Conservation (phyloP, 2,888 invertebrate genomes). For the Syrista parreyssii region DNA sequence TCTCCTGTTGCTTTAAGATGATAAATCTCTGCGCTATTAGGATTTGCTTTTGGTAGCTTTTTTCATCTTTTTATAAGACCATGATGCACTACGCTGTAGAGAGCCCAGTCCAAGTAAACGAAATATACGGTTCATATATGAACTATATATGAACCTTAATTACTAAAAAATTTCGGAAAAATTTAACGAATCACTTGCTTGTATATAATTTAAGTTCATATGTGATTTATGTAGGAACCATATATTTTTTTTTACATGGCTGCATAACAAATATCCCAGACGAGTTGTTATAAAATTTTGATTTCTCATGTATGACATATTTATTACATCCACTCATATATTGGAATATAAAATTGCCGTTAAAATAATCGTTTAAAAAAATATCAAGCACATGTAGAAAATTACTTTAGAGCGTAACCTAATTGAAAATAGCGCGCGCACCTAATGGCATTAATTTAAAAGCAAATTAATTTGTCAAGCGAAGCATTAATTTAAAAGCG, state of each 20-base stretch:
- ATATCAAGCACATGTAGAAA: conserved; percentile 23
- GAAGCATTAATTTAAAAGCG: conserved; percentile 47
- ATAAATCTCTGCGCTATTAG: background rate
- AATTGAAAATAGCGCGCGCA: conserved; percentile 40
- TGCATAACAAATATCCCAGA: background rate
- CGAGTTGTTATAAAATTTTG: background rate
- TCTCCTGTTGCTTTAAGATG: background rate
- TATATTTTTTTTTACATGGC: too few relatives aligned
- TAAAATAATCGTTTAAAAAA: background rate
- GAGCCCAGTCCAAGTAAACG: too few relatives aligned
- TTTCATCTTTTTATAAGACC: too few relatives aligned
- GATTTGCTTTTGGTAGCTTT: too few relatives aligned
- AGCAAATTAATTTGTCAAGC: conserved; percentile 43
- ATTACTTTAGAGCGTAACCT: conserved; percentile 40
- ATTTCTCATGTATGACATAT: background rate
- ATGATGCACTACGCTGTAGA: too few relatives aligned
- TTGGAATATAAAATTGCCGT: background rate
- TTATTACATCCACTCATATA: background rate
- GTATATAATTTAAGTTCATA: too few relatives aligned
- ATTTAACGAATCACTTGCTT: too few relatives aligned
- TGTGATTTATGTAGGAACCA: too few relatives aligned
- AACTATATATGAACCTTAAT: too few relatives aligned
- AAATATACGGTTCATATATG: too few relatives aligned
- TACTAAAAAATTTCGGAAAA: too few relatives aligned
- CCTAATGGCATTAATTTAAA: conserved; percentile 47